Evolutionary conservation across 2,797 vertebrate genomes (phyloP).

Genomic region (Sphaeramia orbicularis): DNA sequence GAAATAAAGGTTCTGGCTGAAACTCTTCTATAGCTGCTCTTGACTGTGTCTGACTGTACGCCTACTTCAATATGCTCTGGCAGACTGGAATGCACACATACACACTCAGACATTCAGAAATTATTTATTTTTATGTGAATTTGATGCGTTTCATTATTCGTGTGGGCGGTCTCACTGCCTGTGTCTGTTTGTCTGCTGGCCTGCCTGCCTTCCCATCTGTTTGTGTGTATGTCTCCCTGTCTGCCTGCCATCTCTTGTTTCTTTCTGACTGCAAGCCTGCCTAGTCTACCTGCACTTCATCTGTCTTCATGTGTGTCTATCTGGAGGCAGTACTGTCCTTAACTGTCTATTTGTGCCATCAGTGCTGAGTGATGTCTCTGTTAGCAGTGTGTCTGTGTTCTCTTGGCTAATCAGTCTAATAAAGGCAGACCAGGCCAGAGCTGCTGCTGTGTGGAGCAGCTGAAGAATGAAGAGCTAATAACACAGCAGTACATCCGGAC

Average conservation of each 20-base stretch:
- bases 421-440: slow-evolving; percentile 56
- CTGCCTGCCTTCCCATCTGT: slow-evolving; percentile 54
- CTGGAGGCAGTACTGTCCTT: slow-evolving; percentile 60
- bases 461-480: slow-evolving; percentile 48
- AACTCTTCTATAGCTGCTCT: slow-evolving; percentile 52
- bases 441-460: slow-evolving; percentile 49
- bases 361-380: slow-evolving; percentile 68
- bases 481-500: slow-evolving; percentile 35
- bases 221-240: slow-evolving; percentile 41
- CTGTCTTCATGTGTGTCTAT: slow-evolving; percentile 60
- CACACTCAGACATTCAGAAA: slow-evolving; percentile 54
- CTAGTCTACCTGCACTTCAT: slow-evolving; percentile 64
- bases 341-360: slow-evolving; percentile 67
- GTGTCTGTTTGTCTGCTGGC: slow-evolving; percentile 36
- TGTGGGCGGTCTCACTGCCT: slow-evolving; percentile 48
- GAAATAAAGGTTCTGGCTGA: slow-evolving; percentile 55
- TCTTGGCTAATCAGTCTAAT: slow-evolving; percentile 72
- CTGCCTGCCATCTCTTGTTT: slow-evolving; percentile 39
- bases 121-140: slow-evolving; percentile 62
- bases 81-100: slow-evolving; percentile 51
- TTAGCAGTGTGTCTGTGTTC: slow-evolving; percentile 65
- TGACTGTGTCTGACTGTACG: slow-evolving; percentile 63
- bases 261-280: slow-evolving; percentile 29
- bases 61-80: slow-evolving; percentile 70
- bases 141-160: slow-evolving; percentile 64